Evolutionary conservation across 2,888 invertebrate genomes (phyloP).

Genomic region (Pachymerium ferrugineum): DNA sequence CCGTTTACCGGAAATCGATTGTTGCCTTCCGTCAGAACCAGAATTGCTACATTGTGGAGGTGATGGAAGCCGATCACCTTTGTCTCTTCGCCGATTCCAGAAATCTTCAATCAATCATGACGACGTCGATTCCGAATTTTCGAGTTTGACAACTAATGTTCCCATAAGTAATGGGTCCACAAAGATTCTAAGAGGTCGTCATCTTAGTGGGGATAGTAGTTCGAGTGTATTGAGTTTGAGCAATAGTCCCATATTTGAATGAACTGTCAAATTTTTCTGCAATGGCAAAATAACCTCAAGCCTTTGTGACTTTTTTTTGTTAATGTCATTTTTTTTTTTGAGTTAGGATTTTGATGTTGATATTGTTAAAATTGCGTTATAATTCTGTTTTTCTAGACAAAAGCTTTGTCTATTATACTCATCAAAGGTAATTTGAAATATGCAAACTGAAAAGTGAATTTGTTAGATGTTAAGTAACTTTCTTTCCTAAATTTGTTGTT

Average conservation of each 20-base stretch:
- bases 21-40: not conserved
- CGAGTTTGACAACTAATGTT: not conserved
- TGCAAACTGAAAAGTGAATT: too few relatives aligned
- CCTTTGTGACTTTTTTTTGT: too few relatives aligned
- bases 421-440: too few relatives aligned
- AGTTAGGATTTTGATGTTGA: too few relatives aligned
- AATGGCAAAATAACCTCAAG: too few relatives aligned
- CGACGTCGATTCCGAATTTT: not conserved
- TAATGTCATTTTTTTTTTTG: too few relatives aligned
- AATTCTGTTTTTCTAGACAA: too few relatives aligned
- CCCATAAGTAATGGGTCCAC: not conserved
- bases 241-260: conserved; percentile 20
- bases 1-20: conserved; percentile 25
- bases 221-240: conserved; percentile 16
- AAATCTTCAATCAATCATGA: not conserved
- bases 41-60: not conserved
- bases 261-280: not conserved
- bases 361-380: too few relatives aligned
- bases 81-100: not conserved
- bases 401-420: too few relatives aligned
- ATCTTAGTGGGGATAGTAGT: not conserved
- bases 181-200: not conserved
- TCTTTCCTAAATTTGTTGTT: too few relatives aligned
- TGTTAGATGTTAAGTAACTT: too few relatives aligned
- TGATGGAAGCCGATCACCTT: not conserved